Evolutionary conservation across 2,113 vertebrate species (phyloP).

Genomic region (Carassius auratus): DNA sequence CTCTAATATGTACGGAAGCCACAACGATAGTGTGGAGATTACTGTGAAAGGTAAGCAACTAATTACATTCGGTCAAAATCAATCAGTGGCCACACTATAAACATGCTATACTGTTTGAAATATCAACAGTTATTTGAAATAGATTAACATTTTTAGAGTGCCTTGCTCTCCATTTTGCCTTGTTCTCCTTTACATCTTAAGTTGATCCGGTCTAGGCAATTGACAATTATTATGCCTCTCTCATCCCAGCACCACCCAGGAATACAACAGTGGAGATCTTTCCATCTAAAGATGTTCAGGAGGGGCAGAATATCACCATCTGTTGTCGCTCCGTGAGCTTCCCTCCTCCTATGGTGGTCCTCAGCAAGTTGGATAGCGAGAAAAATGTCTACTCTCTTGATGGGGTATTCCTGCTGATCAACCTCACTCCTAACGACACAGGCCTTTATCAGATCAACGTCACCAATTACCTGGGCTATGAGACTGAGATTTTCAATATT

Average conservation of each 20-base stretch:
- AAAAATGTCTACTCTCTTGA: slow-evolving; percentile 59
- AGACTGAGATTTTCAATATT: slow-evolving; percentile 70
- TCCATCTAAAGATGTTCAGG: slow-evolving; percentile 69
- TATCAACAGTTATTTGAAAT: background rate
- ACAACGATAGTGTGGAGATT: slow-evolving; percentile 53
- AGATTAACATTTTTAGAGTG: background rate
- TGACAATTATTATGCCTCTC: background rate
- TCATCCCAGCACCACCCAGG: slow-evolving; percentile 70
- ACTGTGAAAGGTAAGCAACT: slow-evolving; percentile 67
- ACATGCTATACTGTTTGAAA: background rate
- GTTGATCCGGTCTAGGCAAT: background rate
- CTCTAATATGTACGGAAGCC: slow-evolving; percentile 57
- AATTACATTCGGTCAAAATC: background rate
- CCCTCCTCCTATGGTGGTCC: slow-evolving; percentile 63
- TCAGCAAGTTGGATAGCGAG: slow-evolving; percentile 68
- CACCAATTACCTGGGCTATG: slow-evolving; percentile 71
- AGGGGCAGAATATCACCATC: slow-evolving; percentile 75
- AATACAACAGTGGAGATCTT: slow-evolving; percentile 69
- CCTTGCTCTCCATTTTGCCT: slow-evolving; percentile 23
- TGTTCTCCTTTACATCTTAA: background rate
- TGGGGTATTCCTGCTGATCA: slow-evolving; percentile 71
- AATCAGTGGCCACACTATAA: background rate
- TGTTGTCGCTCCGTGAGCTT: slow-evolving; percentile 70
- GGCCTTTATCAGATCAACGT: slow-evolving; percentile 77
- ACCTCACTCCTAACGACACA: slow-evolving; percentile 68